A percentile compares a stretch with the other conserved stretches of the same genome.
These are phyloP conservation scores for Meleagris gallopavo DNA, from an alignment of 2,113 vertebrate species.

Conservation along the genomic window DNA sequence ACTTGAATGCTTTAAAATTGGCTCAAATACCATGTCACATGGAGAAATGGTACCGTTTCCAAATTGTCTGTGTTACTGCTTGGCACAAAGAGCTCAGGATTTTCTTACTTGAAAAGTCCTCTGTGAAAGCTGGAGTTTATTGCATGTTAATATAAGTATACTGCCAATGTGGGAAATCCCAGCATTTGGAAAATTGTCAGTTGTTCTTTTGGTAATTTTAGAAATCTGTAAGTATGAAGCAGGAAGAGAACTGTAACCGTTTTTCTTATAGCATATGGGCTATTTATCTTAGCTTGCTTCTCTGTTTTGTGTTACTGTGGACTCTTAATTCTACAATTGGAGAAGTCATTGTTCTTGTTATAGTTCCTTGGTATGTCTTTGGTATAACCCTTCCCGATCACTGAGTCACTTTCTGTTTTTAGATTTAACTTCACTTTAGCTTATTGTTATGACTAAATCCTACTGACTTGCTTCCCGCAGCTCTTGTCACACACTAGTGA, in stretches of 20 bases:
- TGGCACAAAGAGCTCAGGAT: neutral
- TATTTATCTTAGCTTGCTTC: neutral
- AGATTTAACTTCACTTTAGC: slow-evolving; percentile 40
- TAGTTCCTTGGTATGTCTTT: neutral
- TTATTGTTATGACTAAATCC: slow-evolving; percentile 57
- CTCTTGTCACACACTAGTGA: neutral
- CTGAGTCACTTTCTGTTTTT: slow-evolving; percentile 44
- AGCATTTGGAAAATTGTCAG: neutral
- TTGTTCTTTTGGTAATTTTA: neutral
- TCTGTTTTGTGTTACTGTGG: neutral
- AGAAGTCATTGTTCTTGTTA: neutral
- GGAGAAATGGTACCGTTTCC: neutral
- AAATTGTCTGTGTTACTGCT: neutral
- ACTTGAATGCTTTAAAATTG: neutral
- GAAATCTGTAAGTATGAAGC: neutral
- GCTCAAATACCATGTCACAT: neutral
- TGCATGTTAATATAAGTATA: neutral
- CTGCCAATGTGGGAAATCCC: neutral
- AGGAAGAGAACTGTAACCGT: neutral
- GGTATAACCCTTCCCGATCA: slow-evolving; percentile 1
- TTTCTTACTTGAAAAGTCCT: neutral
- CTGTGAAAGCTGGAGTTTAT: neutral
- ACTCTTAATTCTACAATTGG: neutral
- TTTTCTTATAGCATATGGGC: neutral
- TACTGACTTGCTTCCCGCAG: neutral